Base-by-base conservation (phyloP, 2,797 vertebrate genomes). In the Lagodon rhomboides region DNA sequence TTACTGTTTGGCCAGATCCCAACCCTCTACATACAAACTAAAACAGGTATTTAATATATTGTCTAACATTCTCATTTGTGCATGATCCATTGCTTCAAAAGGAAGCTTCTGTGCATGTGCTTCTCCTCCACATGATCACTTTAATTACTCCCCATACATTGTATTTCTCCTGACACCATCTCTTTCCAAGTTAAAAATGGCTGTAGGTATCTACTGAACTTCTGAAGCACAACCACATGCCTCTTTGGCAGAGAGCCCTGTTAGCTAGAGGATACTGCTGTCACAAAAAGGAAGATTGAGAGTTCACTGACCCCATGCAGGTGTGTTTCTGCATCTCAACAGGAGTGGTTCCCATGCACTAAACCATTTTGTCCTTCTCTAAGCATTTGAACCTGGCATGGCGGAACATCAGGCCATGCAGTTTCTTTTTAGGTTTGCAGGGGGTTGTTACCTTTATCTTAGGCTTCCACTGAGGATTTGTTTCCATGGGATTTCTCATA, bases 271-370 rank as follows among this genome's bases (percentile, higher is more conserved):
- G 47, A 85, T 18, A 51, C 59, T 65, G 74, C 79, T 85, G 77
- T 84, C 60, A 65, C 41, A 77, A 53, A 65, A 49, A 20, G 58
- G 73, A 77, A 77, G 46, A 61, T 64, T 0, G 9, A 44, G 67
- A 23, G 72, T 68, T 70, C 34, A 22, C 63, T 76, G 83, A 85
- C 73, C 53, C 41, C 81, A 56, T 70, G 79, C 79, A 77, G 84
- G 77, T 79, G 71, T 68, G 82, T 77, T 72, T 85, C 61, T 86
- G 67, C 82, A 86, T 89, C 74, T 73, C 78, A 81, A 63, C 56
- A 11, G 16, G 73, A 63, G 61, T 22, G 22, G 43, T 61, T 86
- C 34, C 61, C 63, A 58, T 74, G 53, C 72, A 61, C 38, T 74
- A 18, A 74, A 79, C 38, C 50, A 73, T 83, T 83, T 75, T 83